Evolutionary conservation across 2,797 vertebrate genomes (phyloP).

Genomic region (Carapus acus): DNA sequence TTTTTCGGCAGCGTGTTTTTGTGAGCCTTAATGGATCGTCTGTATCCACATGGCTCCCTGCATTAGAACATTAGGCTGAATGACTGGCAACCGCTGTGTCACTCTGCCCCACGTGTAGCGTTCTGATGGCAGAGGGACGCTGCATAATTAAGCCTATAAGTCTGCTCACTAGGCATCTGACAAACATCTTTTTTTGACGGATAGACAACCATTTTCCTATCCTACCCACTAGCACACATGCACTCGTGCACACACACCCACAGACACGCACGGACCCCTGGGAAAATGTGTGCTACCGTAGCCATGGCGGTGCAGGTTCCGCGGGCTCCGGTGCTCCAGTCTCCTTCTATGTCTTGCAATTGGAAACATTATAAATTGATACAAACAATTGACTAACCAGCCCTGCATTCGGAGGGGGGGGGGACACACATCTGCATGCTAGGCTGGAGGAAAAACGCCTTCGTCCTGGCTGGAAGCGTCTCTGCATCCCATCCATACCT

Average conservation of each 20-base stretch:
- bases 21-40: slow-evolving; percentile 64
- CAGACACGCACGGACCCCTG: too few species aligned
- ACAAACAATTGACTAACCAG: background rate
- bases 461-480: slow-evolving; percentile 54
- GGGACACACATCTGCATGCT: slow-evolving; percentile 27
- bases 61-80: slow-evolving; percentile 73
- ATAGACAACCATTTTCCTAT: slow-evolving; percentile 55
- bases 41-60: slow-evolving; percentile 64
- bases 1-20: slow-evolving; percentile 36
- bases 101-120: slow-evolving; percentile 62
- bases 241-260: too few species aligned
- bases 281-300: too few species aligned
- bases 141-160: slow-evolving; percentile 65
- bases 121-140: slow-evolving; percentile 64
- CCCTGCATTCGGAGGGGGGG: background rate
- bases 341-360: background rate
- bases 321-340: background rate
- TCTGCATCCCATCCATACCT: slow-evolving; percentile 68
- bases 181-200: slow-evolving; percentile 64
- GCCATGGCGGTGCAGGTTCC: background rate
- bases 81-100: slow-evolving; percentile 70
- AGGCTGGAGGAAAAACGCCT: slow-evolving; percentile 43
- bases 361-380: slow-evolving; percentile 1
- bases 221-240: slow-evolving; percentile 17
- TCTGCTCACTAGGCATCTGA: slow-evolving; percentile 58